Evolutionary conservation across 1,140 invertebrate species (phyloP).

Genomic region (Zophobas morio): DNA sequence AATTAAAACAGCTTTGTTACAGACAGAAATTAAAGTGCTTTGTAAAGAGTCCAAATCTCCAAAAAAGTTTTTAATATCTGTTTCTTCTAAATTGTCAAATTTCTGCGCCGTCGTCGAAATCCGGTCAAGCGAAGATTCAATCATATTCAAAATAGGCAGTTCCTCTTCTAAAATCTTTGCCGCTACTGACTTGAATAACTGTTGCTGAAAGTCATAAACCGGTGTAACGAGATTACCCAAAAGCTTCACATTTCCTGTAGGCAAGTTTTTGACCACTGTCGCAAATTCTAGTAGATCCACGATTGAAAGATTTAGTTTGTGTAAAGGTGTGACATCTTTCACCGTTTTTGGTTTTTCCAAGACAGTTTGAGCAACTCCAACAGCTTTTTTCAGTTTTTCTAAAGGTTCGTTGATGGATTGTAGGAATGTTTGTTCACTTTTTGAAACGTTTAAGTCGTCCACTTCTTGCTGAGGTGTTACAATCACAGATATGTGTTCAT

Average conservation of each 20-base stretch:
- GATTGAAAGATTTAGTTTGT: conserved; percentile 51
- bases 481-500: conserved; percentile 50
- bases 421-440: conserved; percentile 43
- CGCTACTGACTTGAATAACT: conserved; percentile 54
- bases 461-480: conserved; percentile 52
- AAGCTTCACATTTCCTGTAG: conserved; percentile 59
- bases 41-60: conserved; percentile 59
- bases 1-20: conserved; percentile 60
- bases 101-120: conserved; percentile 41
- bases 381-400: conserved; percentile 55
- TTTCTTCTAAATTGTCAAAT: conserved; percentile 32
- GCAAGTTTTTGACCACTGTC: conserved; percentile 56
- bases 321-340: conserved; percentile 55
- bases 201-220: conserved; percentile 57
- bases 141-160: conserved; percentile 55
- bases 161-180: conserved; percentile 59
- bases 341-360: conserved; percentile 54
- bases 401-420: conserved; percentile 52
- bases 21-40: conserved; percentile 62
- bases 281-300: conserved; percentile 58
- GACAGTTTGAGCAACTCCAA: conserved; percentile 58
- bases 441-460: conserved; percentile 40
- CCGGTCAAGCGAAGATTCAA: conserved; percentile 55
- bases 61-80: conserved; percentile 57
- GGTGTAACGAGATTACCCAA: conserved; percentile 56